Conservation (phyloP, 2,113 vertebrate genomes). For the Etheostoma cragini region DNA sequence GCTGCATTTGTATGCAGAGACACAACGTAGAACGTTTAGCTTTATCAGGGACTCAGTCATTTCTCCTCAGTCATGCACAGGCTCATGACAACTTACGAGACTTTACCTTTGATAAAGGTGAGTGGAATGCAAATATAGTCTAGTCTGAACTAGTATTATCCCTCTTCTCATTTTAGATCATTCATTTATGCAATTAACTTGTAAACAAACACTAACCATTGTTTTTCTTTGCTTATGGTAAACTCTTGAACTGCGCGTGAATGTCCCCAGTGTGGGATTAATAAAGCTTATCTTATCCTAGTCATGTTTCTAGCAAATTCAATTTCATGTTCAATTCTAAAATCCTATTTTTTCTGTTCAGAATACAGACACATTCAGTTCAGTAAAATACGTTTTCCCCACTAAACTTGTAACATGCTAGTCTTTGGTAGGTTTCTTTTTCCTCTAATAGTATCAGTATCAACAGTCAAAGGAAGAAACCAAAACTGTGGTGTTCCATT, state of each 20-base stretch:
- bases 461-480: slow-evolving; percentile 15
- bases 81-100: slow-evolving; percentile 54
- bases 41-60: slow-evolving; percentile 12
- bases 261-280: too few species aligned
- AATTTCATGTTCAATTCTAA: too few species aligned
- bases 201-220: too few species aligned
- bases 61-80: slow-evolving; percentile 59
- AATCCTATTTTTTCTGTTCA: too few species aligned
- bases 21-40: slow-evolving; percentile 15
- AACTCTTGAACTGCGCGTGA: too few species aligned
- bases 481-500: slow-evolving; percentile 49
- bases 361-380: neutral
- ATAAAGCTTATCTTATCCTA: too few species aligned
- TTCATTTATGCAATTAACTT: neutral
- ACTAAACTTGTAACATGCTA: neutral
- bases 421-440: slow-evolving; percentile 59
- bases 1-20: slow-evolving; percentile 15
- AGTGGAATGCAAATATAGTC: slow-evolving; percentile 31
- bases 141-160: too few species aligned
- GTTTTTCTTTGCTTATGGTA: too few species aligned
- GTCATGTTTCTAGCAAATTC: neutral
- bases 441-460: slow-evolving; percentile 28
- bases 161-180: neutral
- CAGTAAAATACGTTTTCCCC: neutral
- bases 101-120: slow-evolving; percentile 73